Conservation (phyloP, 2,113 vertebrate genomes). For the Baryphthengus martii region DNA sequence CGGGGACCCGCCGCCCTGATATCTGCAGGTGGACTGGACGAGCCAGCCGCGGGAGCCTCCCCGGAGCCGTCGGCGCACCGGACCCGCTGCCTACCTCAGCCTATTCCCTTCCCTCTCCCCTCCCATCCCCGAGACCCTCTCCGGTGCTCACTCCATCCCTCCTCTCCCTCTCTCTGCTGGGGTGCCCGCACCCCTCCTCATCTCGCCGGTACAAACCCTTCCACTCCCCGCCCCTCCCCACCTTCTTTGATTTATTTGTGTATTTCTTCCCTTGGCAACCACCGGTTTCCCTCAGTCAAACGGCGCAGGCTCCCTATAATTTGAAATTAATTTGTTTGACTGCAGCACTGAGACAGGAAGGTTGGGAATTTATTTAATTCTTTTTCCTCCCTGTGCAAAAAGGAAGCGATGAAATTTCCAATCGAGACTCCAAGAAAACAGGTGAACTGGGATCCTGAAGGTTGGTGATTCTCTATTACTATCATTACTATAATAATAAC, state of each 20-base stretch:
- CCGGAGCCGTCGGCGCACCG: not conserved
- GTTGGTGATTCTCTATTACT: slow-evolving; percentile 79
- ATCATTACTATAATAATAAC: not conserved
- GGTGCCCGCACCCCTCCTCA: not conserved
- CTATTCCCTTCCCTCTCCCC: not conserved
- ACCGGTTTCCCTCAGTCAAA: slow-evolving; percentile 47
- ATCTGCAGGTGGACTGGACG: slow-evolving; percentile 15
- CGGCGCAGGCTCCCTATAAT: slow-evolving; percentile 49
- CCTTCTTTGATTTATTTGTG: slow-evolving; percentile 51
- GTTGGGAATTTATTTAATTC: slow-evolving; percentile 65
- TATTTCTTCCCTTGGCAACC: slow-evolving; percentile 68
- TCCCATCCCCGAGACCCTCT: not conserved
- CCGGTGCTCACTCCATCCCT: not conserved
- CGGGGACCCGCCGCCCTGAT: slow-evolving; percentile 44
- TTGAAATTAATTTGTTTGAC: slow-evolving; percentile 69
- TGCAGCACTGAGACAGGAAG: slow-evolving; percentile 65
- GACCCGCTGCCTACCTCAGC: not conserved
- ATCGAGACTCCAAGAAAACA: slow-evolving; percentile 95
- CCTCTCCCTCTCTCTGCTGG: not conserved
- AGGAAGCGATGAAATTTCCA: slow-evolving; percentile 97
- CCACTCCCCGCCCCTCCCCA: not conserved
- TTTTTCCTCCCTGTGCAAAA: slow-evolving; percentile 72
- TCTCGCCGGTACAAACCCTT: not conserved
- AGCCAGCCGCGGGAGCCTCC: not conserved
- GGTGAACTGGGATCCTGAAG: slow-evolving; percentile 97